These are phyloP conservation scores for Notechis scutatus DNA, from an alignment of 2,113 vertebrate species.

Conservation along the genomic window DNA sequence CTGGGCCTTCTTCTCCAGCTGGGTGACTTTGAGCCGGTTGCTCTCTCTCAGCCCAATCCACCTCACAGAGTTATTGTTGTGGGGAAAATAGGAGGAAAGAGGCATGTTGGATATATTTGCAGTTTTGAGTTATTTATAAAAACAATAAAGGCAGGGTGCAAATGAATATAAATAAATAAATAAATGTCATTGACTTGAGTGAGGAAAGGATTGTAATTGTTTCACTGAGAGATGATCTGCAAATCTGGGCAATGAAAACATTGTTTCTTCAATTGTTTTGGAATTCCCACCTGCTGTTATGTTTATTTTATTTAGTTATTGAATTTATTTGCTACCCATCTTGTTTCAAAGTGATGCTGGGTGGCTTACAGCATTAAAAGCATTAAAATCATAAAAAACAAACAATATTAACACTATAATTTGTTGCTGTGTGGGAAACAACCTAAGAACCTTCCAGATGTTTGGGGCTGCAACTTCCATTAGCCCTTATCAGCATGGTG, in stretches of 20 bases:
- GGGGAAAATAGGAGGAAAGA: not conserved
- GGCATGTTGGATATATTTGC: not conserved
- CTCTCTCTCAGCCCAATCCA: not conserved
- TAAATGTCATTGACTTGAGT: not conserved
- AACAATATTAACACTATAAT: not conserved
- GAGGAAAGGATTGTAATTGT: not conserved
- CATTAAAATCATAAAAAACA: not conserved
- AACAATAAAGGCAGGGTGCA: not conserved
- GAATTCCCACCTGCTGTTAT: not conserved
- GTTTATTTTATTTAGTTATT: not conserved
- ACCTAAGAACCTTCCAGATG: not conserved
- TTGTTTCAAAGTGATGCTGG: not conserved
- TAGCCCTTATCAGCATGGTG: not conserved
- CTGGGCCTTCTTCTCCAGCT: not conserved
- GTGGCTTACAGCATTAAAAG: not conserved
- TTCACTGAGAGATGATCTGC: not conserved
- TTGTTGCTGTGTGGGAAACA: not conserved
- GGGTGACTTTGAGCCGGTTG: not conserved
- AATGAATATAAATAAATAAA: not conserved
- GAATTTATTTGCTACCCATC: not conserved
- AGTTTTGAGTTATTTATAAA: not conserved
- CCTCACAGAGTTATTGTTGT: not conserved
- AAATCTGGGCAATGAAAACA: not conserved
- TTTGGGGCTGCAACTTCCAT: not conserved
- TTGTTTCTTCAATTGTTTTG: not conserved